phyloP scores from a whole-genome alignment of 2,888 invertebrate species.

The Ichneumoninae sp. region DNA sequence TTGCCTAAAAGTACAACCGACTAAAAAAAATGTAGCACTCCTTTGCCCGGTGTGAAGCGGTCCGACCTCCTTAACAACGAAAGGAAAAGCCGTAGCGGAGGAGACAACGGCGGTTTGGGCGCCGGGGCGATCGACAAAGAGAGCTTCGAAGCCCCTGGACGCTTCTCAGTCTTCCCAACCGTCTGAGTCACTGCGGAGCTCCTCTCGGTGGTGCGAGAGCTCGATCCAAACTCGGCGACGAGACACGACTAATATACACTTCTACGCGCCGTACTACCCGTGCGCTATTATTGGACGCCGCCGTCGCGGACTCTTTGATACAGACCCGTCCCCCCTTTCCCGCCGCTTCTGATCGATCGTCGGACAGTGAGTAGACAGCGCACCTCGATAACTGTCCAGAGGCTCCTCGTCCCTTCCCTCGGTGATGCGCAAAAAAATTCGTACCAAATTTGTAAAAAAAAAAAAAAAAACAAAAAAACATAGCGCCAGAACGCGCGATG shows the following conservation, averaged over 20 bases:
- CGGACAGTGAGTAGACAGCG: constrained; percentile 3
- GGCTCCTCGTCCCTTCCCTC: not conserved
- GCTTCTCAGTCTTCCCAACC: constrained; percentile 28
- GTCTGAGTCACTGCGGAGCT: constrained; percentile 38
- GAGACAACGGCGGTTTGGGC: constrained; percentile 7
- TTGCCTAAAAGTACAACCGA: too few species aligned
- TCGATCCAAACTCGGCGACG: constrained; percentile 46
- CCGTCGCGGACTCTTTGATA: constrained; percentile 38
- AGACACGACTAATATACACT: constrained; percentile 32
- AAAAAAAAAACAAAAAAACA: too few species aligned
- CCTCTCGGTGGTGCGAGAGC: constrained; percentile 7
- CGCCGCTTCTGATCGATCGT: constrained; percentile 20
- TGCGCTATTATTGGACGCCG: constrained; percentile 56
- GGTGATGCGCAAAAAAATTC: not conserved
- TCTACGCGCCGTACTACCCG: constrained; percentile 20
- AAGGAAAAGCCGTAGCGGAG: not conserved
- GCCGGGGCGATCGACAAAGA: constrained; percentile 39
- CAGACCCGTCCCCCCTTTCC: not conserved
- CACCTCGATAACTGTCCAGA: not conserved
- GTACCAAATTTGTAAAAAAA: too few species aligned
- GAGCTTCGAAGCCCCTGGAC: constrained; percentile 24
- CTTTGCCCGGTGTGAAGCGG: too few species aligned
- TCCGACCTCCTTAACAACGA: not conserved
- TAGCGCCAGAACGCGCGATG: not conserved
- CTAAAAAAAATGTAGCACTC: too few species aligned